Evolutionary conservation across 2,888 invertebrate genomes (phyloP), one percentile per base, ranked within the genome.

Genomic region (Cremastinae sp.): DNA sequence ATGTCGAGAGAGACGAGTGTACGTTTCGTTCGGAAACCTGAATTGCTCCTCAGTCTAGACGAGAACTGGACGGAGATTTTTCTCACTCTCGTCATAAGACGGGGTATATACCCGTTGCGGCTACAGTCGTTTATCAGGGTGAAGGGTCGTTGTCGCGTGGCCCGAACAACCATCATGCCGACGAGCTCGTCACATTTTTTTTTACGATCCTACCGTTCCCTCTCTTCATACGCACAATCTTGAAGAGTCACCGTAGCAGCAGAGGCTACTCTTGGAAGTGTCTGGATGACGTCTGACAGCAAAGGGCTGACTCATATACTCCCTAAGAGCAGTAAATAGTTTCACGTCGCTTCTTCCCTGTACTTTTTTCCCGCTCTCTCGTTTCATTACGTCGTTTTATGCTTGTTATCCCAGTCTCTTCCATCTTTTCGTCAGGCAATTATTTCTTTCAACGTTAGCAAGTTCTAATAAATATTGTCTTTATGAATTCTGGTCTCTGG

Each of bases 161-260:
- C 78, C 70, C 45, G 47, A 62, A 43, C 47, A 59, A 18, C 35
- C 43, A n/a, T n/a, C n/a, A n/a, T n/a, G n/a, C n/a, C n/a, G n/a
- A 62, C 22, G 68, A 28, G 43, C 45, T 68, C 58, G 43, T 61
- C 61, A 61, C 35, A 16, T 53, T 68, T 69, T 74, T 59, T 78
- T 79, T 80, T 80, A 80, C 78, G 79, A 78, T 70, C 72, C 73
- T 66, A 55, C n/a, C n/a, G n/a, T n/a, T n/a, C n/a, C n/a, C n/a
- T n/a, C 66, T 73, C 77, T 65, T 49, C 53, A 64, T 9, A n/a
- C 12, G 20, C 62, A 69, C 68, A 77, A 49, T 74, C 79, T 71
- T 78, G 58, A 43, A 39, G 74, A 78, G 59, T 66, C 59, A 12
- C 65, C 47, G n/a, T n/a, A n/a, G 14, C 51, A 16, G 62, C 62